Evolutionary conservation across 2,797 vertebrate species (phyloP).

Genomic region (Mormyrus proboscirostris): DNA sequence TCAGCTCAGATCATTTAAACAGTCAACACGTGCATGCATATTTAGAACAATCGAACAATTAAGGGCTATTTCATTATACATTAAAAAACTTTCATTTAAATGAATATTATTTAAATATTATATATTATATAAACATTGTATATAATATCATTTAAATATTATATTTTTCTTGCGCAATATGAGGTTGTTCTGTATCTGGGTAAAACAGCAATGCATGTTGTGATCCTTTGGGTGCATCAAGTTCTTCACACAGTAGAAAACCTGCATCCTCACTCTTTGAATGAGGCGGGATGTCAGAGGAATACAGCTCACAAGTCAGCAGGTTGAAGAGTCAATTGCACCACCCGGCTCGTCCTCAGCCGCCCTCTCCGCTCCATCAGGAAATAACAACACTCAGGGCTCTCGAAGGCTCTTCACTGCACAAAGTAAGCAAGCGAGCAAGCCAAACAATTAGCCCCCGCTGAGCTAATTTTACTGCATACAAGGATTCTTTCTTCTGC

Average conservation of each 20-base stretch:
- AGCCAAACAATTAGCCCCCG: neutral
- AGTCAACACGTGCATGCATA: neutral
- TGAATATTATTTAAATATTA: neutral
- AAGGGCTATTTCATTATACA: neutral
- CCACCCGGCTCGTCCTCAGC: neutral
- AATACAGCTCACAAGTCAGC: neutral
- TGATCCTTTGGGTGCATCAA: neutral
- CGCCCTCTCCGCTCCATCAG: neutral
- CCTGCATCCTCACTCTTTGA: neutral
- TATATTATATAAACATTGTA: no score
- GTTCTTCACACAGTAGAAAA: neutral
- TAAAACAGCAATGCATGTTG: neutral
- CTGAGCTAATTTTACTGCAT: neutral
- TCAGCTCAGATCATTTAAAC: conserved; percentile 4
- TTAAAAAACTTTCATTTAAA: neutral
- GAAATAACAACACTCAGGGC: neutral
- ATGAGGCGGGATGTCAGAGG: neutral
- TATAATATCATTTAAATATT: no score
- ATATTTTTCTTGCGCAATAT: neutral
- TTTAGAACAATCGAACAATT: neutral
- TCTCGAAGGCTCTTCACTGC: neutral
- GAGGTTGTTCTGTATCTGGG: neutral
- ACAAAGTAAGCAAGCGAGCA: neutral
- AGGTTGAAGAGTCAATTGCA: neutral
- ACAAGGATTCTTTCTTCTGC: neutral